phyloP scores from a whole-genome alignment of 2,888 invertebrate genomes.

The Gortyna flavago region DNA sequence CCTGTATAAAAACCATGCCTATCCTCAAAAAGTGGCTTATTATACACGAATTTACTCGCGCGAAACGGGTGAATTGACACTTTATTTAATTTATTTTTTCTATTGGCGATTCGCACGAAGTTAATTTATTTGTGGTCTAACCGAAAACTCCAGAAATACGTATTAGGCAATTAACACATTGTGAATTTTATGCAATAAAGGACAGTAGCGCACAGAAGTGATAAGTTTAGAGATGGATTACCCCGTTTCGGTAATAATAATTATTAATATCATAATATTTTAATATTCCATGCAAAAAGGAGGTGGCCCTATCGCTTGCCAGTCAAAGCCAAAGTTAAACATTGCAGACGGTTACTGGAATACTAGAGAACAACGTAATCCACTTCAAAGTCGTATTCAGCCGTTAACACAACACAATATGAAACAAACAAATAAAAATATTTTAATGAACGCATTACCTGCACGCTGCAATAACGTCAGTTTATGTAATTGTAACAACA shows the following conservation, averaged over 20 bases:
- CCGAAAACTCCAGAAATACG: background rate
- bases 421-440: constrained; percentile 28
- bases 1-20: background rate
- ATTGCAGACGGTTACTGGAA: background rate
- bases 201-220: background rate
- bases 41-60: background rate
- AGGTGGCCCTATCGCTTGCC: no score
- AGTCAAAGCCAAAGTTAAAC: background rate
- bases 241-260: background rate
- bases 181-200: background rate
- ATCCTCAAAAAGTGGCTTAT: background rate
- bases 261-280: background rate
- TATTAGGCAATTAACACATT: background rate
- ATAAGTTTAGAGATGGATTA: background rate
- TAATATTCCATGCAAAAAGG: background rate
- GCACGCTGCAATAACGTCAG: constrained; percentile 58
- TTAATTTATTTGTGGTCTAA: background rate
- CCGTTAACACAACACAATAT: background rate
- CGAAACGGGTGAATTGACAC: background rate
- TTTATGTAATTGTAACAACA: constrained; percentile 65
- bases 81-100: background rate
- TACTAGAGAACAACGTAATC: background rate
- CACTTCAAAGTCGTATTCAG: background rate
- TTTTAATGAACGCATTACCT: constrained; percentile 58
- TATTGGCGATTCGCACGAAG: background rate